phyloP scores from a whole-genome alignment of 2,113 vertebrate species.

The Anolis sagrei region DNA sequence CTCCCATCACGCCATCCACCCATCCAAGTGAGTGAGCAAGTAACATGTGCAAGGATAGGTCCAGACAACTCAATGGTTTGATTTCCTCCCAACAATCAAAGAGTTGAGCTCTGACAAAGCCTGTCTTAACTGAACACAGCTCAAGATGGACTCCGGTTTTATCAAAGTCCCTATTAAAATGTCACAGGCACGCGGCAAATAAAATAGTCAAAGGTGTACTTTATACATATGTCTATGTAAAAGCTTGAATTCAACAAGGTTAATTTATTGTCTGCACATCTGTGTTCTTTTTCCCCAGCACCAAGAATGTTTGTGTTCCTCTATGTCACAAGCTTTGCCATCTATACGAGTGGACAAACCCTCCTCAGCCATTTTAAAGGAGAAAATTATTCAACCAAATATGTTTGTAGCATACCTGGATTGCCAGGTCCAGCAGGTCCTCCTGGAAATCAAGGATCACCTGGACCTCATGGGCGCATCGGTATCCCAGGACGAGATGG shows the following conservation, averaged over 20 bases:
- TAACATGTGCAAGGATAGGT: too few relatives aligned
- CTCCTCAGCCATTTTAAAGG: conserved; percentile 83
- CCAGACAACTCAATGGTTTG: too few relatives aligned
- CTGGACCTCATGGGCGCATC: conserved; percentile 87
- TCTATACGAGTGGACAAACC: conserved; percentile 84
- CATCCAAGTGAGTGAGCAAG: too few relatives aligned
- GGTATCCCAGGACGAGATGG: conserved; percentile 97
- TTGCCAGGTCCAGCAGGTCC: conserved; percentile 86
- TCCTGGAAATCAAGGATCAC: conserved; percentile 82
- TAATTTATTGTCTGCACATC: background rate
- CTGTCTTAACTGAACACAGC: too few relatives aligned
- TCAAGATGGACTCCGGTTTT: too few relatives aligned
- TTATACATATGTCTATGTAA: background rate
- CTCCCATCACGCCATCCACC: too few relatives aligned
- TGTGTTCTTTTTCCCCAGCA: conserved; percentile 74
- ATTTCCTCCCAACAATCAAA: too few relatives aligned
- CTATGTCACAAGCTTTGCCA: conserved; percentile 84
- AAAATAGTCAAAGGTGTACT: too few relatives aligned
- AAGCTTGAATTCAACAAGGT: background rate
- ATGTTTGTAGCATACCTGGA: conserved; percentile 93
- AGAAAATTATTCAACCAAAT: conserved; percentile 80
- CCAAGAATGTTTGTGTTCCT: conserved; percentile 88
- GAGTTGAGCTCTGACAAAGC: too few relatives aligned
- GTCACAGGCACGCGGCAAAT: too few relatives aligned
- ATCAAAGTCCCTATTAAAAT: too few relatives aligned